Evolutionary conservation across 1,140 invertebrate species (phyloP).

Genomic region (Planococcus citri): DNA sequence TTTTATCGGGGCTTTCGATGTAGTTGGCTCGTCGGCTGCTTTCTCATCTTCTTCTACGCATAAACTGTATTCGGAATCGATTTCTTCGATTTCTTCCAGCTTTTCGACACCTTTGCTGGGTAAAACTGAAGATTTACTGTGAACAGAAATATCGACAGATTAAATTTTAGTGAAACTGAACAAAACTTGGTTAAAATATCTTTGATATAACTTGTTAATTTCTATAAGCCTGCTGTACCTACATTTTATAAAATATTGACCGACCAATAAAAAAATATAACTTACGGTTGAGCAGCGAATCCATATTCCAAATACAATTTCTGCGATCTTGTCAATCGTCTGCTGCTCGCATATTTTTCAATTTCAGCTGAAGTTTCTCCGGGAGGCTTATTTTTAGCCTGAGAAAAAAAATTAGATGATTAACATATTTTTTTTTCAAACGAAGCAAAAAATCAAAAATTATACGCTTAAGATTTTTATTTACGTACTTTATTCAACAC

Average conservation of each 20-base stretch:
- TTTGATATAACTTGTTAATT: too few relatives aligned
- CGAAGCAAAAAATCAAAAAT: too few relatives aligned
- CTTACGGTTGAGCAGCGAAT: neutral
- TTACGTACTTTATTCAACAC: neutral
- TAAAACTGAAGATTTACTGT: neutral
- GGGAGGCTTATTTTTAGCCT: neutral
- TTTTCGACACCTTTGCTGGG: neutral
- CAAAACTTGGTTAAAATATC: too few relatives aligned
- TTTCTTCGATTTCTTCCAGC: neutral
- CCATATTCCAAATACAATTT: neutral
- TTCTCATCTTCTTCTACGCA: neutral
- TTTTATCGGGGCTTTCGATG: neutral
- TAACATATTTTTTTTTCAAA: too few relatives aligned
- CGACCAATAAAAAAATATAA: neutral
- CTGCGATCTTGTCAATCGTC: neutral
- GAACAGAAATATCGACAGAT: neutral
- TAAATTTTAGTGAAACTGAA: too few relatives aligned
- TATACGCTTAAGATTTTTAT: neutral
- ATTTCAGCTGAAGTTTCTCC: neutral
- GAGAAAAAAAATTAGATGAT: neutral
- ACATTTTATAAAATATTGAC: neutral
- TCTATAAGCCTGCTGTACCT: too few relatives aligned
- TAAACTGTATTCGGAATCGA: neutral
- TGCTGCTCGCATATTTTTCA: neutral
- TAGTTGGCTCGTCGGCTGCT: neutral